These are phyloP conservation scores for Agrotis ipsilon DNA, from an alignment of 2,888 invertebrate species.

Conservation along the genomic window DNA sequence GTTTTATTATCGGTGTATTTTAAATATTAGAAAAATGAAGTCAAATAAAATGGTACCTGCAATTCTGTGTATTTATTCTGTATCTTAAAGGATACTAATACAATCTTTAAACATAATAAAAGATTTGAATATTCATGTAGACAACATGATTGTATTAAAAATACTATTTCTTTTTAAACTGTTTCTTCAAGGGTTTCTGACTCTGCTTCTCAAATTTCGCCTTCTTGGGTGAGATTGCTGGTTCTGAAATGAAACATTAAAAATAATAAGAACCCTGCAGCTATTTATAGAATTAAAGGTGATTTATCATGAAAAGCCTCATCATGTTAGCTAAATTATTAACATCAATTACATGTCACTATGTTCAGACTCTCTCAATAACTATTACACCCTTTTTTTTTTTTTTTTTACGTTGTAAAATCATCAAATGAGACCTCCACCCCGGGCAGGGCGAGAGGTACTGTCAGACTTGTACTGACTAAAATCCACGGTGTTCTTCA, in stretches of 20 bases:
- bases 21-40: conserved; percentile 50
- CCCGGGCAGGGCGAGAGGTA: no score
- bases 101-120: conserved; percentile 12
- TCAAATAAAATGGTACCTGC: conserved; percentile 72
- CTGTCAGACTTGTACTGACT: no score
- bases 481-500: no score
- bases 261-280: background rate
- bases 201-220: conserved; percentile 83
- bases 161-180: conserved; percentile 79
- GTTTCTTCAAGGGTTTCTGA: conserved; percentile 78
- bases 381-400: no score
- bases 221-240: conserved; percentile 74
- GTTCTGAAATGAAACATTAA: conserved; percentile 71
- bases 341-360: no score
- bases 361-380: no score
- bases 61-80: conserved; percentile 23
- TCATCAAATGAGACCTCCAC: no score
- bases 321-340: no score
- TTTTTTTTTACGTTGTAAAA: no score
- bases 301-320: no score
- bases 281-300: no score
- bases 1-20: conserved; percentile 46
- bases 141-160: conserved; percentile 23
- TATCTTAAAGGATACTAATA: background rate
- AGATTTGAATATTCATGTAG: background rate